phyloP scores from a whole-genome alignment of 2,113 vertebrate genomes.

The Hippocampus barbouri region DNA sequence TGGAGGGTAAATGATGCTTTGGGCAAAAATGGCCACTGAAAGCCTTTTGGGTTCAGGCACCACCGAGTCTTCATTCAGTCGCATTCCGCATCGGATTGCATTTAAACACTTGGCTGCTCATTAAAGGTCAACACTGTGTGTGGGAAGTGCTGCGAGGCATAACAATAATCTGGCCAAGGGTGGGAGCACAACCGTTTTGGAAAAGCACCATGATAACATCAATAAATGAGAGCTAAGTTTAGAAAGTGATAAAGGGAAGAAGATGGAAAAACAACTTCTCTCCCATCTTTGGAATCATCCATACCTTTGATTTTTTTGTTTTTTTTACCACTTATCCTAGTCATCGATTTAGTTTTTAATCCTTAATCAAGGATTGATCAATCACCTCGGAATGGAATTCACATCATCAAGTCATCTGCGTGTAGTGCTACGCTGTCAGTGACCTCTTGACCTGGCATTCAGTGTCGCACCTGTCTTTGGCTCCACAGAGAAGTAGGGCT shows the following conservation, averaged over 20 bases:
- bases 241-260: neutral
- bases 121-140: slow-evolving; percentile 37
- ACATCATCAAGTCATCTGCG: no score
- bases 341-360: no score
- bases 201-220: neutral
- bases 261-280: neutral
- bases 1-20: slow-evolving; percentile 12
- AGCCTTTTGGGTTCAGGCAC: neutral
- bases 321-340: no score
- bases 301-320: neutral
- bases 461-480: slow-evolving; percentile 82
- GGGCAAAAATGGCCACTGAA: slow-evolving; percentile 3
- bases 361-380: no score
- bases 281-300: neutral
- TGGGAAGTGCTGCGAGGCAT: slow-evolving; percentile 28
- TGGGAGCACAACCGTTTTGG: neutral
- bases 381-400: no score
- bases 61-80: slow-evolving; percentile 22
- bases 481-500: slow-evolving; percentile 95
- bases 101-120: slow-evolving; percentile 14
- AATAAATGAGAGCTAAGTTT: neutral
- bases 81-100: slow-evolving; percentile 22
- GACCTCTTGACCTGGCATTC: neutral
- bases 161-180: neutral
- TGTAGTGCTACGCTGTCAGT: neutral